Evolutionary conservation across 2,797 vertebrate genomes (phyloP).

Genomic region (Jordanella pulchra): DNA sequence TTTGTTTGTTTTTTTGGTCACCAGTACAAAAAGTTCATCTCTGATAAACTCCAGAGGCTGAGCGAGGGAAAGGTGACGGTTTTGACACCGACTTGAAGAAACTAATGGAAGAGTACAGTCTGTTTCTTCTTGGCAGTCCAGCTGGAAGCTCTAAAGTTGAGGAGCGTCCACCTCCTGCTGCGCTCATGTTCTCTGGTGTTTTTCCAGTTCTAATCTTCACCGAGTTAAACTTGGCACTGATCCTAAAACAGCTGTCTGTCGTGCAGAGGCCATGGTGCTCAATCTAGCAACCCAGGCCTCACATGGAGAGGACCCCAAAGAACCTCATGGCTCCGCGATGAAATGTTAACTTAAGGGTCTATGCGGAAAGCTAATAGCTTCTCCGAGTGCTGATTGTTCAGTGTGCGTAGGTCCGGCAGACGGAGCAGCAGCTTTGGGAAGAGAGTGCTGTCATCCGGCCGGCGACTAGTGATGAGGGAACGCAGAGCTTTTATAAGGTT

Average conservation of each 20-base stretch:
- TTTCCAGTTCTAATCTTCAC: conserved; percentile 20
- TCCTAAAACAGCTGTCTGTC: conserved; percentile 53
- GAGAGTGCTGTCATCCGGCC: conserved; percentile 76
- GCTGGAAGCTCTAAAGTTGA: conserved; percentile 59
- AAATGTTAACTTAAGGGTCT: conserved; percentile 69
- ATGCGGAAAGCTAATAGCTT: conserved; percentile 84
- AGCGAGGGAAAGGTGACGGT: conserved; percentile 34
- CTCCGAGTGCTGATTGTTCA: conserved; percentile 84
- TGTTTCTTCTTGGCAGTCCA: conserved; percentile 38
- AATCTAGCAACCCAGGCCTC: conserved; percentile 30
- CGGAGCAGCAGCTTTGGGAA: conserved; percentile 82
- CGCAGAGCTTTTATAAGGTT: conserved; percentile 80
- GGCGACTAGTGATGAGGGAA: conserved; percentile 71
- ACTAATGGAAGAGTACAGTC: conserved; percentile 49
- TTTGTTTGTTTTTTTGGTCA: conserved; percentile 70
- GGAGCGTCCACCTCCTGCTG: conserved; percentile 40
- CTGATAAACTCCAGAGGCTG: conserved; percentile 24
- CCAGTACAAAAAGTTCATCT: conserved; percentile 39
- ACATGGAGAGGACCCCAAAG: conserved; percentile 37
- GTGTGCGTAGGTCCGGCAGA: conserved; percentile 82
- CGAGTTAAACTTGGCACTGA: conserved; percentile 36
- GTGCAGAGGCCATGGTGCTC: conserved; percentile 51
- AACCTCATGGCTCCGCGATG: conserved; percentile 21
- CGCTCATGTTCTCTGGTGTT: conserved; percentile 28
- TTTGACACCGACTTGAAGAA: conserved; percentile 40